These are phyloP conservation scores for Trissolcus japonicus DNA, from an alignment of 2,888 invertebrate genomes.

Conservation along the genomic window DNA sequence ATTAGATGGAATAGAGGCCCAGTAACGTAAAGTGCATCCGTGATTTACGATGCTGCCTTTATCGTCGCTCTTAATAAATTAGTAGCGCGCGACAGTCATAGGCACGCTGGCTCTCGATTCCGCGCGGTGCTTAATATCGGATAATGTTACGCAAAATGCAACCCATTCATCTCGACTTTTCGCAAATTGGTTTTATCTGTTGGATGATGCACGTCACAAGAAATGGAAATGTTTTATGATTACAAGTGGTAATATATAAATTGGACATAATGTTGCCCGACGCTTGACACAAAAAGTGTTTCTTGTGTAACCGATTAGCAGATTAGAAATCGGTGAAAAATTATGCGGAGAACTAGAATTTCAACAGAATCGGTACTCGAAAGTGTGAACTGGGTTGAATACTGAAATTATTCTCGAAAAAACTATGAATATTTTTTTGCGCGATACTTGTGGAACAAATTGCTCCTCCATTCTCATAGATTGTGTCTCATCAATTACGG, in stretches of 20 bases:
- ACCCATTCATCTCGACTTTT: constrained; percentile 44
- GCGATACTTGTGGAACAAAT: too few relatives aligned
- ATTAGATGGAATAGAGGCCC: constrained; percentile 61
- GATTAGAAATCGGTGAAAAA: too few relatives aligned
- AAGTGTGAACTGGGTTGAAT: too few relatives aligned
- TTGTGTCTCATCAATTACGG: too few relatives aligned
- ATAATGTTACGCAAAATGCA: constrained; percentile 45
- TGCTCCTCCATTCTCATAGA: too few relatives aligned
- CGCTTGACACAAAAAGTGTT: too few relatives aligned
- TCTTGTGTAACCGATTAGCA: too few relatives aligned
- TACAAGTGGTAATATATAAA: neutral
- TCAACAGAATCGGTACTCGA: too few relatives aligned
- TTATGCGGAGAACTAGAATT: too few relatives aligned
- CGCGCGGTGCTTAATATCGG: constrained; percentile 4
- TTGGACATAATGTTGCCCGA: too few relatives aligned
- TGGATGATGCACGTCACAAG: constrained; percentile 12
- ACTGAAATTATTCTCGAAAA: too few relatives aligned
- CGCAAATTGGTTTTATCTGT: constrained; percentile 13
- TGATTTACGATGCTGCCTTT: constrained; percentile 61
- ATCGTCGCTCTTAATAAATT: constrained; percentile 61
- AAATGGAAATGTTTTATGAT: constrained; percentile 28
- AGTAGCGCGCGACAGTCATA: constrained; percentile 52
- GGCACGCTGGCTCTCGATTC: constrained; percentile 16
- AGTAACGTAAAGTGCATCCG: constrained; percentile 45
- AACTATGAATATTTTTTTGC: too few relatives aligned